Conservation (phyloP, 2,113 vertebrate genomes). For the Passerina amoena region DNA sequence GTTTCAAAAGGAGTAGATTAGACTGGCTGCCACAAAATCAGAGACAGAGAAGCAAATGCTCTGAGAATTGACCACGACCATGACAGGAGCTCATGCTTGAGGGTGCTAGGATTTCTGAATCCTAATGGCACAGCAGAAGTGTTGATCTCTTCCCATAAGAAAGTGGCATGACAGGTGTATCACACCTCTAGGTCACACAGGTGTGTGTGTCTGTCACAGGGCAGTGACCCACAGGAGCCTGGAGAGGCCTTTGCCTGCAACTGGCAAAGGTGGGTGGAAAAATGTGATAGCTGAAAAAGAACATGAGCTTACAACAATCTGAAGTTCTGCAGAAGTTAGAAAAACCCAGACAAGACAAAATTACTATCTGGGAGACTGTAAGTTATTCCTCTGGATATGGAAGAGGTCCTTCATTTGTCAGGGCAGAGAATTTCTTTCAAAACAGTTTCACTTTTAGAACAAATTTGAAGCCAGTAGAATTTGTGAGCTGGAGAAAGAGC, state of each 20-base stretch:
- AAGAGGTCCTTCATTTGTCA: neutral
- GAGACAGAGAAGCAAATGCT: neutral
- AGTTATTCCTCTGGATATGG: neutral
- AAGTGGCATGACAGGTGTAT: neutral
- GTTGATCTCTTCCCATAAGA: neutral
- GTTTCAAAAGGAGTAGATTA: neutral
- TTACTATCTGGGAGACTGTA: neutral
- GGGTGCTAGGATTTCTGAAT: neutral
- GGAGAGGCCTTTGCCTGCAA: neutral
- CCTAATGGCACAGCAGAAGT: neutral
- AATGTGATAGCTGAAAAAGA: neutral
- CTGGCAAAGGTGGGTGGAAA: slow-evolving; percentile 9
- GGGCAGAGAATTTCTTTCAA: neutral
- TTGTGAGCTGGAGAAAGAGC: neutral
- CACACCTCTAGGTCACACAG: accelerated
- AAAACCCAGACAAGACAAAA: neutral
- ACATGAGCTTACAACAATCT: neutral
- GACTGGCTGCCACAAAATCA: neutral
- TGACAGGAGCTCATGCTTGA: accelerated
- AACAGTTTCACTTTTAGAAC: neutral
- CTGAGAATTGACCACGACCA: neutral
- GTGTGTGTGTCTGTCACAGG: neutral
- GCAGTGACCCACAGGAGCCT: neutral
- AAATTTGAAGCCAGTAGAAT: neutral
- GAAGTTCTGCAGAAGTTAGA: neutral